phyloP scores from a whole-genome alignment of 1,140 invertebrate genomes.

The Tyrophagus putrescentiae region DNA sequence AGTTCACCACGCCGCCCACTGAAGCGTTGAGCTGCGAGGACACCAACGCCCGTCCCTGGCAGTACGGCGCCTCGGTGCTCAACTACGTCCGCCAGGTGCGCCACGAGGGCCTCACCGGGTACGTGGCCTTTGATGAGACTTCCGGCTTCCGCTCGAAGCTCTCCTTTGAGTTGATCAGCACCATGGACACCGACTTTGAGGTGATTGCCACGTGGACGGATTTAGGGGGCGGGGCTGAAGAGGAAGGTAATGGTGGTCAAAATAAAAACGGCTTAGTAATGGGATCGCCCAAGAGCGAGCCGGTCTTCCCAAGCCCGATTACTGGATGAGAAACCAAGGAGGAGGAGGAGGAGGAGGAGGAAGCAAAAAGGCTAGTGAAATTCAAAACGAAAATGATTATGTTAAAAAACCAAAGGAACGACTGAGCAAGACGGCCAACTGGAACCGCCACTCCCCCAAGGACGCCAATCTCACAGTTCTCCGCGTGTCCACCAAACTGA shows the following conservation, averaged over 20 bases:
- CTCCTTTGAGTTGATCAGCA: conserved; percentile 71
- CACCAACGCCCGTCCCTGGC: conserved; percentile 66
- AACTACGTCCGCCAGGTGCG: conserved; percentile 92
- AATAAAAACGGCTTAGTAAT: background rate
- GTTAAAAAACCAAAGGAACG: background rate
- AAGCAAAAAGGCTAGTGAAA: no score
- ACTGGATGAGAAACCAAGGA: background rate
- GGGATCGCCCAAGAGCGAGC: background rate
- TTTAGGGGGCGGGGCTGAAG: background rate
- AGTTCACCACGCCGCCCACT: conserved; percentile 12
- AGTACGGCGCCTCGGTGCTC: conserved; percentile 78
- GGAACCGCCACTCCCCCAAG: background rate
- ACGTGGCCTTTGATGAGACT: conserved; percentile 78
- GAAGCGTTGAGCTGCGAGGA: conserved; percentile 62
- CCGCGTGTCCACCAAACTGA: background rate
- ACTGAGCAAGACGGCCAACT: no score
- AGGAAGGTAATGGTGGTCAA: background rate
- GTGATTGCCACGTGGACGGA: conserved; percentile 25
- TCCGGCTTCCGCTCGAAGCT: conserved; percentile 82
- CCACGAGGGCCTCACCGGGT: conserved; percentile 56
- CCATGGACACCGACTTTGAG: conserved; percentile 43
- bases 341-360: no score
- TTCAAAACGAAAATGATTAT: no score
- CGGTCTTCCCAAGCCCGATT: background rate
- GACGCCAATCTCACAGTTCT: background rate